Percentiles rank a stretch among this genome's conserved stretches.
Evolutionary conservation across 2,113 vertebrate genomes (phyloP).

Genomic region (Butorides virescens): DNA sequence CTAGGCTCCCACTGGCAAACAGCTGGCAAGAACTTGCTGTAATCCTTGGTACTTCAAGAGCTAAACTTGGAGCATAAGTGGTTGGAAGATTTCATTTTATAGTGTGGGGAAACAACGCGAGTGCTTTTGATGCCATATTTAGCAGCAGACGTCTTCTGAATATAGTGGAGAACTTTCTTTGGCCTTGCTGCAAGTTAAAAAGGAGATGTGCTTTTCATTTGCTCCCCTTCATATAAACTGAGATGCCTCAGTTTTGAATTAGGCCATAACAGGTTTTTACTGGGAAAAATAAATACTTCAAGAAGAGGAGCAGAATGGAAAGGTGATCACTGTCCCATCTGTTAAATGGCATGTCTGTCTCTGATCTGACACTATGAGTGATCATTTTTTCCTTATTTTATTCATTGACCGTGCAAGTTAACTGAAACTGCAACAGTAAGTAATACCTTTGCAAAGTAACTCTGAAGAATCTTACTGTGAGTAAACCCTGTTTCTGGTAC

Average conservation of each 20-base stretch:
- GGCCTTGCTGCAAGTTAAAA: neutral
- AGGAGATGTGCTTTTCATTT: rapidly evolving
- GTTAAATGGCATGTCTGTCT: neutral
- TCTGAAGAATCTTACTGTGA: neutral
- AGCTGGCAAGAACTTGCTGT: neutral
- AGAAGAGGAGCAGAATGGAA: neutral
- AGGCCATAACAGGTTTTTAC: neutral
- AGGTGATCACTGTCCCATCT: neutral
- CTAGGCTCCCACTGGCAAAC: neutral
- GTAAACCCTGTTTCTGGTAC: neutral
- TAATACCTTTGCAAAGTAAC: neutral
- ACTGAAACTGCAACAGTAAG: neutral
- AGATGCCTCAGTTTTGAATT: neutral
- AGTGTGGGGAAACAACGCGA: neutral
- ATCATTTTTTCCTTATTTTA: neutral
- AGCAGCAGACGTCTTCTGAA: neutral
- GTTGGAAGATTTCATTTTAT: neutral
- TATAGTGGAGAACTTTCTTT: neutral
- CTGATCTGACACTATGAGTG: neutral
- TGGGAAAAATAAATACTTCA: neutral
- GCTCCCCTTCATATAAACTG: neutral
- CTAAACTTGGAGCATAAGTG: neutral
- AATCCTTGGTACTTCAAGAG: neutral
- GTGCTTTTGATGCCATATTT: neutral
- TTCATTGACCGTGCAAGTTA: neutral